These are phyloP conservation scores for Pangasius krempfi DNA, from an alignment of 2,797 vertebrate genomes.

Conservation along the genomic window DNA sequence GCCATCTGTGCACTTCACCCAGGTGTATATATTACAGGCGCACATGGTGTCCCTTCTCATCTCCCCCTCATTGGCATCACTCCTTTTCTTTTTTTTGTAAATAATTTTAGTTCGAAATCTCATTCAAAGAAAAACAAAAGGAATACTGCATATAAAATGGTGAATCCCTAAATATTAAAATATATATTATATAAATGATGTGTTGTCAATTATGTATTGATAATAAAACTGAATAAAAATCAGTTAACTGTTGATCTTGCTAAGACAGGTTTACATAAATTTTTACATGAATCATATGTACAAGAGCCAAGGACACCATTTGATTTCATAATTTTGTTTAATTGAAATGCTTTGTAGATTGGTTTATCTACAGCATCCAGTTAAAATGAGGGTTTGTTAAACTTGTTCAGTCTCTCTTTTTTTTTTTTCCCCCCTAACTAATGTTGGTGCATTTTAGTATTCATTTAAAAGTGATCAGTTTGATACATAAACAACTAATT, in stretches of 20 bases:
- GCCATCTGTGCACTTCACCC: slow-evolving; percentile 50
- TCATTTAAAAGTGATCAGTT: neutral
- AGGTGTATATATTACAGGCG: slow-evolving; percentile 76
- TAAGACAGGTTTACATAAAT: slow-evolving; percentile 37
- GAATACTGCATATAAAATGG: slow-evolving; percentile 67
- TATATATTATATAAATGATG: slow-evolving; percentile 82
- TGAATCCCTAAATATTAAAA: slow-evolving; percentile 76
- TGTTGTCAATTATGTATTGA: slow-evolving; percentile 79
- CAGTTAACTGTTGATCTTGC: slow-evolving; percentile 47
- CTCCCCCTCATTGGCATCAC: slow-evolving; percentile 77
- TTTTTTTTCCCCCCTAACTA: neutral
- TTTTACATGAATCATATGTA: neutral
- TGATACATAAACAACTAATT: neutral
- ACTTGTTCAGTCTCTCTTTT: neutral
- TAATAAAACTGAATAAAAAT: slow-evolving; percentile 70
- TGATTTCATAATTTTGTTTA: neutral
- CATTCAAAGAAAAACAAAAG: slow-evolving; percentile 68
- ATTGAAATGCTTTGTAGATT: neutral
- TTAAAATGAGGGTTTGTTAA: neutral
- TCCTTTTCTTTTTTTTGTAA: slow-evolving; percentile 77
- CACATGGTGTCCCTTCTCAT: slow-evolving; percentile 57
- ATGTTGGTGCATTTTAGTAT: neutral
- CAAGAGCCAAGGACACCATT: slow-evolving; percentile 14
- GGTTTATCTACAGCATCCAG: slow-evolving; percentile 1
- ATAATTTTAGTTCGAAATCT: slow-evolving; percentile 78